Conservation (phyloP, 2,113 vertebrate species). For the Numida meleagris region DNA sequence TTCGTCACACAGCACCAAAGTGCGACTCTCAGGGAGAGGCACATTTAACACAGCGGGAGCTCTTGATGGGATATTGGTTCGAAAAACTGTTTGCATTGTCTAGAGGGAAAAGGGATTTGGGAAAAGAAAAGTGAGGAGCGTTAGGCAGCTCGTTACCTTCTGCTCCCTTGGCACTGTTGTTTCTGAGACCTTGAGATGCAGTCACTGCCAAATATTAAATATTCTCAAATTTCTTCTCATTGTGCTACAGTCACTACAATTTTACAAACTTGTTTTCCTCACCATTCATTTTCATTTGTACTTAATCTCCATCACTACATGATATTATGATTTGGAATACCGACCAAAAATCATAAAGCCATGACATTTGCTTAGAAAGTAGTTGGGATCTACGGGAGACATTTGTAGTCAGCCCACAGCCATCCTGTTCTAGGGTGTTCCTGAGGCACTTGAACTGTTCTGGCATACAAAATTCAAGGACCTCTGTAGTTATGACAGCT, state of each 20-base stretch:
- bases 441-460: neutral
- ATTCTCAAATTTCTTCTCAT: neutral
- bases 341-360: no score
- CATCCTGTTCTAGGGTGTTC: fast-evolving
- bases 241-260: neutral
- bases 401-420: neutral
- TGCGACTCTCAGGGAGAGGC: neutral
- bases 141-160: neutral
- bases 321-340: no score
- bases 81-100: slow-evolving; percentile 9
- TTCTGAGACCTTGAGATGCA: neutral
- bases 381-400: neutral
- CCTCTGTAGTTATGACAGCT: neutral
- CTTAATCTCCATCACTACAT: neutral
- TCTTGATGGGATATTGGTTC: neutral
- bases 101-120: neutral
- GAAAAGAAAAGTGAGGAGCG: neutral
- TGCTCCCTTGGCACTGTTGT: neutral
- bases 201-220: neutral
- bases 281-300: neutral
- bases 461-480: neutral
- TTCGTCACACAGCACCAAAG: neutral
- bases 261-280: neutral
- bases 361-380: neutral
- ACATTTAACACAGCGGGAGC: slow-evolving; percentile 13